Base-by-base conservation (phyloP, 2,888 invertebrate species). In the Sesia apiformis region DNA sequence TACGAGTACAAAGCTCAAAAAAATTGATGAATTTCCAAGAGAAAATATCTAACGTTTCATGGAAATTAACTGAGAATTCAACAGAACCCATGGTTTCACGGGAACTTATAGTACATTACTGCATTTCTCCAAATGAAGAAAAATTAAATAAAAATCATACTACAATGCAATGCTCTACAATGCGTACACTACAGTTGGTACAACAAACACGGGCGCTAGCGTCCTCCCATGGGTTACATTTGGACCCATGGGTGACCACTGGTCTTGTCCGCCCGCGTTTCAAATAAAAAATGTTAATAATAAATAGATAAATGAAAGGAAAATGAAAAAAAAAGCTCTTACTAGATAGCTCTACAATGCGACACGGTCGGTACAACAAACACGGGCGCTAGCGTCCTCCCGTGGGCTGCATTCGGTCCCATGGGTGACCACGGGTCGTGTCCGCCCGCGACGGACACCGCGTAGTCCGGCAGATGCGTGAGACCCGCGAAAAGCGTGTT, bases 351-450 rank as follows among this genome's bases (percentile, higher is more conserved):
- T 4, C 70, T 67, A 51, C 87, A 87, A 49, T 86, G 85, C 0
- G 85, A 81, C 0, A 72, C 65, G 0, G 59, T 60, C 0, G 79
- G 74, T 8, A 85, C 76, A 0, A 80, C 68, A 40, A 76, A 76
- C 0, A 88, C 82, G 0, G 86, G 84, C 0, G 86, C 73, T 0
- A 68, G 62, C 0, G 52, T 53, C 0, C 71, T 75, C 0, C 70
- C 74, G 56, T 83, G 74, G 0, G 61, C 56, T 1, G 3, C 57
- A 4, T 64, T 62, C 2, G 87, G 84, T 0, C 80, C 85, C 80
- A 80, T 63, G 0, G 82, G 81, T 0, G 74, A 63, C 86, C 85
- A 86, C 38, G 86, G 87, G 71, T 87, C 87, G 57, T 69, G 74
- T 0, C 69, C 71, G 0, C 82, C 84, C 3, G 66, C 71, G 3